Base-by-base conservation (phyloP, 2,113 vertebrate genomes). In the Platysternon megacephalum region DNA sequence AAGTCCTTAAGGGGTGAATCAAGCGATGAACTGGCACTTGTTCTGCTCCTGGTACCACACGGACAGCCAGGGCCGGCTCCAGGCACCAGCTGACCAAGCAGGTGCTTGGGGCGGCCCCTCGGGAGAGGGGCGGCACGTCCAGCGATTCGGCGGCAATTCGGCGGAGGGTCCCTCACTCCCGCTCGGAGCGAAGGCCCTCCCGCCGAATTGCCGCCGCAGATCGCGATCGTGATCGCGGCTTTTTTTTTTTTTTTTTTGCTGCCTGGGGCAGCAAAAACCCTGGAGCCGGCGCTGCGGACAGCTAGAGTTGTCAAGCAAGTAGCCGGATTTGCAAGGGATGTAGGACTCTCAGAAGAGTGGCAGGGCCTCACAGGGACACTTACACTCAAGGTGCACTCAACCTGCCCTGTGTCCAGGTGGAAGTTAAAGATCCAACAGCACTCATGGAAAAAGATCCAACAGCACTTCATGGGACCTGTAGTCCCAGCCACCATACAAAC, bases 1-100 rank as follows among this genome's bases (percentile, higher is more conserved):
- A 56, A 28, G 55, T 28, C 55, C 24, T 56, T 72, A 24, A 90
- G 82, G 82, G 80, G 42, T 13, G 16, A n/a, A 61, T 11, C 89
- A 44, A 48, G 72, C 4, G 5, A 58, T 4, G 24, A 55, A 29
- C 39, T 12, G 52, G 1, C 0, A 42, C 16, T 13, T 0, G 3
- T 58, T 86, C 29, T 46, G 10, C 22, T 79, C 52, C 61, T 72
- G 35, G 5, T 65, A 29, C 35, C 29, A 11, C 16, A n/a, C 16
- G 39, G 35, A 72, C 32, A 65, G 32, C 61, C 39, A 72, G n/a
- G 39, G n/a, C 44, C 44, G 44, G n/a, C n/a, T n/a, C n/a, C n/a
- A n/a, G n/a, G n/a, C n/a, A n/a, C n/a, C n/a, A n/a, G n/a, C n/a
- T n/a, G n/a, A n/a, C n/a, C n/a, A n/a, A n/a, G n/a, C n/a, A n/a